Evolutionary conservation across 2,797 vertebrate species (phyloP).

Genomic region (Melanotaenia parkinsoni): DNA sequence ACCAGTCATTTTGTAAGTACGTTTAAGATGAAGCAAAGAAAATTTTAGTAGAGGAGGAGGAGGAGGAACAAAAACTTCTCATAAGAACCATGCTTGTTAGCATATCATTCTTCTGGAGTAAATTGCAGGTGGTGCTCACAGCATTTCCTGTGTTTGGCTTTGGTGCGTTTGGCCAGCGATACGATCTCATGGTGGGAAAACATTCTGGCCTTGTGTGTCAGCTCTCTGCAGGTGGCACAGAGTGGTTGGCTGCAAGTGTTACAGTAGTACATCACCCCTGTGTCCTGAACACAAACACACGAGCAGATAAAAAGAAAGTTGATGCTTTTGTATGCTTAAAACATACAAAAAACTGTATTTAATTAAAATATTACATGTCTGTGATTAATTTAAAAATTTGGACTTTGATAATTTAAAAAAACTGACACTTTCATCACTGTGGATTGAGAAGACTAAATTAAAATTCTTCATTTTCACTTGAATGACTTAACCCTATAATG

Average conservation of each 20-base stretch:
- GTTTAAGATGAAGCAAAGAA: constrained; percentile 2
- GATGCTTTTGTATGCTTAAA: not conserved
- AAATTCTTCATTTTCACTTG: not conserved
- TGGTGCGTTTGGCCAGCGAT: constrained; percentile 90
- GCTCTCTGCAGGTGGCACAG: constrained; percentile 89
- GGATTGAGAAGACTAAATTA: not conserved
- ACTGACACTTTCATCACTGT: not conserved
- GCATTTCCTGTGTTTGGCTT: constrained; percentile 93
- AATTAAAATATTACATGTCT: not conserved
- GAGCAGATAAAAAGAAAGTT: not conserved
- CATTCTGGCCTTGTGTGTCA: constrained; percentile 92
- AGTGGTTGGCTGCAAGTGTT: constrained; percentile 96
- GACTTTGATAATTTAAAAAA: not conserved
- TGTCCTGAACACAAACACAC: constrained; percentile 77
- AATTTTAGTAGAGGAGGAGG: not conserved
- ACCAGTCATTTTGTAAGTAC: not conserved
- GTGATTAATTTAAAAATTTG: not conserved
- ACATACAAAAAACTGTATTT: not conserved
- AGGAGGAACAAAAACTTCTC: not conserved
- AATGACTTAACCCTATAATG: too few species aligned
- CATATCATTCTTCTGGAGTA: constrained; percentile 1
- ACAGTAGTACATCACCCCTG: constrained; percentile 91
- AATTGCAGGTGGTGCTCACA: constrained; percentile 81
- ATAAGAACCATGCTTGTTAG: constrained; percentile 9
- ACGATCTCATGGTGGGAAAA: constrained; percentile 94